These are phyloP conservation scores for Bolborhynchus lineola DNA, from an alignment of 2,113 vertebrate species.

Conservation along the genomic window DNA sequence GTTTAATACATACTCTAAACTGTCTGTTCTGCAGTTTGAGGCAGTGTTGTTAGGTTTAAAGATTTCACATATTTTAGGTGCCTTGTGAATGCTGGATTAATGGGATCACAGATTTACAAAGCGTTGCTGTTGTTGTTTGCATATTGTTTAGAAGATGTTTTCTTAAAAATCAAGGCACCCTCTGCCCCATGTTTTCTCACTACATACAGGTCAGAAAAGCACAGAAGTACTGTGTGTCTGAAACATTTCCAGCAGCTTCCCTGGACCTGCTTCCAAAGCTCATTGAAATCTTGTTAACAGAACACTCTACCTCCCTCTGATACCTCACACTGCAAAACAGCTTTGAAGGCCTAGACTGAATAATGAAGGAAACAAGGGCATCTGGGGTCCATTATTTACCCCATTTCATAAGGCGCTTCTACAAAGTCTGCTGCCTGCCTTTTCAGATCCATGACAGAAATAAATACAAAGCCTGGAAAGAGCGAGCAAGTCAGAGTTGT, in stretches of 20 bases:
- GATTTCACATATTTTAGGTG: background rate
- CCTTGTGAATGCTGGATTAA: background rate
- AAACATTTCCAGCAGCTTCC: slow-evolving; percentile 62
- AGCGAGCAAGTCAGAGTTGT: slow-evolving; percentile 42
- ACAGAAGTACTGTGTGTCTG: slow-evolving; percentile 37
- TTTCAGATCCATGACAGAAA: slow-evolving; percentile 67
- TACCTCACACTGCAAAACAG: slow-evolving; percentile 56
- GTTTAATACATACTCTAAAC: background rate
- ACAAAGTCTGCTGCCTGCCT: slow-evolving; percentile 60
- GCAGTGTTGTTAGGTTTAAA: background rate
- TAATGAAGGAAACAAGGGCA: slow-evolving; percentile 65
- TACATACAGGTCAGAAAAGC: slow-evolving; percentile 32
- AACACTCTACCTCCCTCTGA: slow-evolving; percentile 62
- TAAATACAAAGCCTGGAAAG: slow-evolving; percentile 63
- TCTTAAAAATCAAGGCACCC: slow-evolving; percentile 23
- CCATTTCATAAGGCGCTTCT: slow-evolving; percentile 57
- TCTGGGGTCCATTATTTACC: slow-evolving; percentile 65
- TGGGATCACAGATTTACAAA: background rate
- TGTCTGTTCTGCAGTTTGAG: background rate
- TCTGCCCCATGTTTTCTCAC: slow-evolving; percentile 4
- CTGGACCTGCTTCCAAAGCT: slow-evolving; percentile 62
- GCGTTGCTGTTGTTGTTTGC: background rate
- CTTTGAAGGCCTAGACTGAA: slow-evolving; percentile 62
- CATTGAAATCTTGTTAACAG: slow-evolving; percentile 64
- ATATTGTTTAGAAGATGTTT: background rate